Conservation (phyloP, 2,113 vertebrate genomes). For the Phylloscopus trochilus region DNA sequence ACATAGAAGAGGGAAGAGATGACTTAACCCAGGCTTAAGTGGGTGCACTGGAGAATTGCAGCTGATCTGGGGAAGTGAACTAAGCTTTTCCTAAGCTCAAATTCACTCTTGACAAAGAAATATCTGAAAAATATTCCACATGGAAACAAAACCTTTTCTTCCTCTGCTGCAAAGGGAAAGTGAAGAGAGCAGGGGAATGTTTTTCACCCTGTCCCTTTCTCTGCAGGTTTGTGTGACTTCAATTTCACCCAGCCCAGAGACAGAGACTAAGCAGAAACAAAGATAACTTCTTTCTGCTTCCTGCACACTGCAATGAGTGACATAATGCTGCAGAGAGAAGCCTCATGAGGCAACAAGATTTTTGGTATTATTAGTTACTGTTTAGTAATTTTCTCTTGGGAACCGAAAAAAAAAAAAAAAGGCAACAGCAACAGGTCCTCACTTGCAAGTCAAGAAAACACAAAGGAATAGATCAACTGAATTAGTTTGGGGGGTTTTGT, state of each 20-base stretch:
- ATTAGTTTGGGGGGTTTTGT: background rate
- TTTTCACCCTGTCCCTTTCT: background rate
- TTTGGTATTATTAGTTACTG: background rate
- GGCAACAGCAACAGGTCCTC: background rate
- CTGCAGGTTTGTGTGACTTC: background rate
- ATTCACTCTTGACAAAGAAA: background rate
- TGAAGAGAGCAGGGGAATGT: background rate
- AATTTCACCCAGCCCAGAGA: background rate
- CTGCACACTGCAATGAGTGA: background rate
- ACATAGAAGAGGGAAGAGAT: background rate
- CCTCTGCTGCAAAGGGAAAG: background rate
- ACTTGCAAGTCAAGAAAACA: background rate
- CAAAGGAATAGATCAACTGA: background rate
- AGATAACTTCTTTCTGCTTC: background rate
- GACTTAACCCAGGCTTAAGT: background rate
- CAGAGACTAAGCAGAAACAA: background rate
- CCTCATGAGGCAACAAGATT: background rate
- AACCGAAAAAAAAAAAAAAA: background rate
- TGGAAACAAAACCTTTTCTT: background rate
- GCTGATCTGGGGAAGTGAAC: slow-evolving; percentile 5
- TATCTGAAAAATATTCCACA: slow-evolving; percentile 2
- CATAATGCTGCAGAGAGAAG: background rate
- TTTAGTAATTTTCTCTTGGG: background rate
- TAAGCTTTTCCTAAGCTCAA: slow-evolving; percentile 26
- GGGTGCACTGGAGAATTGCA: background rate